Conservation (phyloP, 1,140 invertebrate species). For the Magallana ariakensis region DNA sequence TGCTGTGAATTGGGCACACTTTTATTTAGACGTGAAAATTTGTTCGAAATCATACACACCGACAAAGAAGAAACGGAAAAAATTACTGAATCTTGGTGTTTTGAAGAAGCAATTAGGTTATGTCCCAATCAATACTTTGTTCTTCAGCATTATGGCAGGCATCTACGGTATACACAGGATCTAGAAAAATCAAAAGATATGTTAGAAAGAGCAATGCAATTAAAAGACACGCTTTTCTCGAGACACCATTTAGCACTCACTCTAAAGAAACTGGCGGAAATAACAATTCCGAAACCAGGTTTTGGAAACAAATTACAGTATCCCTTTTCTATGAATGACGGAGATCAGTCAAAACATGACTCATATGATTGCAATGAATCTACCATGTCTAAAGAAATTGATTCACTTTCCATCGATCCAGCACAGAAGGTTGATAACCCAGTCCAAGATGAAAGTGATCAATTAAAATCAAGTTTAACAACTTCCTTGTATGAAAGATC, state of each 20-base stretch:
- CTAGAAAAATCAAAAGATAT: slow-evolving; percentile 3
- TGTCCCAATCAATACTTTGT: slow-evolving; percentile 1
- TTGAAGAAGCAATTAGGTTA: not conserved
- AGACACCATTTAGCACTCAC: slow-evolving; percentile 22
- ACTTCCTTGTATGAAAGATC: too few species aligned
- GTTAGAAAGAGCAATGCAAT: not conserved
- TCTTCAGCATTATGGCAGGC: not conserved
- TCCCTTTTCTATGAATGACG: too few species aligned
- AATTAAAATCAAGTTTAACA: too few species aligned
- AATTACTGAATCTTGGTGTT: not conserved
- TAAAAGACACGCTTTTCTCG: slow-evolving; percentile 1
- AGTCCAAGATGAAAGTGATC: too few species aligned
- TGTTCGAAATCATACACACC: not conserved
- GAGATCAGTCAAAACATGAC: not conserved
- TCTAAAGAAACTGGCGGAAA: not conserved
- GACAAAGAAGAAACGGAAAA: not conserved
- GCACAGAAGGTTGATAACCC: too few species aligned
- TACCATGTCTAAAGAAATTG: too few species aligned
- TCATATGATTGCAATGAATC: not conserved
- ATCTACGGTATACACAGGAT: not conserved
- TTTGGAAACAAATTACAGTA: too few species aligned
- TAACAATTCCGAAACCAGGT: not conserved
- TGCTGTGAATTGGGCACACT: not conserved
- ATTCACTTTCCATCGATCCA: too few species aligned
- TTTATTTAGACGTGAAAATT: not conserved